Base-by-base conservation (phyloP, 1,140 invertebrate genomes). In the Magallana angulata region DNA sequence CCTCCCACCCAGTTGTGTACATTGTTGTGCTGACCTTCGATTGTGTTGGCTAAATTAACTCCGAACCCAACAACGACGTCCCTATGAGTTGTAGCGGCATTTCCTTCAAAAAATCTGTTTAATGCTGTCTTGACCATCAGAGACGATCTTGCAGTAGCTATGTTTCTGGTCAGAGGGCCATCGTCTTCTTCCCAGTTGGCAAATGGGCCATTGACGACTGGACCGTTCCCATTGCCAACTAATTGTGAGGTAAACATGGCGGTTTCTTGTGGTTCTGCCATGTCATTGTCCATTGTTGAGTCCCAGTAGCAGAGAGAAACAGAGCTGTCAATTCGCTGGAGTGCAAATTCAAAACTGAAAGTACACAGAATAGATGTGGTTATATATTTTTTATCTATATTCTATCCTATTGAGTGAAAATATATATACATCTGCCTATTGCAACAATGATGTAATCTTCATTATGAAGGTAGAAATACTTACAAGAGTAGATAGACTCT, bases 1-100 rank as follows among this genome's bases (percentile, higher is more conserved):
- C 88, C 88, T 36, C 85, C 90, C 7, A 89, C 82, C 88, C 88
- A 91, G 14, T 87, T 59, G 12, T 89, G 88, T 18, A 91, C 62
- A 7, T 59, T 62, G 56, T 85, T 83, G 16, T 86, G 85, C 9
- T 86, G 71, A 8, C 58, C 64, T 59, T 90, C 88, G 18, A 91
- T 24, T 7, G 86, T 84, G 16, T 87, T 87, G 0, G 18, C 48
- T 24, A 76, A 58, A 71, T 87, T 62, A 11, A 60, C 57, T 58
- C 57, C 30, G 16, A 16, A 36, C 82, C 57, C 82, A 24, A 60
- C 57, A 58, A 62, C 11, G 14, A 62, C 36, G 14, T 84, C 57
- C n/a, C 11, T 30, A 30, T 59, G 57, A 1, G 8, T 57, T 82
- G 18, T 82, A 57, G 48, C 57, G 0, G 0, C 9, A 8, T 16